Conservation (phyloP, 2,113 vertebrate species). For the Panthera leo region DNA sequence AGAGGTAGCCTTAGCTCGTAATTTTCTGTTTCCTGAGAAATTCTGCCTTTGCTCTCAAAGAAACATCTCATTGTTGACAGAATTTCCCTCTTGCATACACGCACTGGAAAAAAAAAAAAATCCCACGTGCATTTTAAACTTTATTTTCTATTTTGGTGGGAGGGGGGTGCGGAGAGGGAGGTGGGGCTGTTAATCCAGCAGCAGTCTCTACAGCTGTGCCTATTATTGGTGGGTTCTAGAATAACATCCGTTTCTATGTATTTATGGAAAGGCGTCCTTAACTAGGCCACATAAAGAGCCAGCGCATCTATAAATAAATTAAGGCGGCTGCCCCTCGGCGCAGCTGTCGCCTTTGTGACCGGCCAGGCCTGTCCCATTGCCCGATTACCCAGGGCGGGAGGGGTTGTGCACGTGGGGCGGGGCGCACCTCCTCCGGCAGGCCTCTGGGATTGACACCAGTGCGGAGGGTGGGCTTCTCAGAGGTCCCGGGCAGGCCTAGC, state of each 20-base stretch:
- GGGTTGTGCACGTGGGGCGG: background rate
- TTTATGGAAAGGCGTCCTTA: constrained; percentile 84
- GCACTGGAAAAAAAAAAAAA: constrained; percentile 59
- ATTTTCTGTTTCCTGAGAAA: constrained; percentile 22
- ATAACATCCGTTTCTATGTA: constrained; percentile 85
- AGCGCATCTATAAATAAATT: constrained; percentile 89
- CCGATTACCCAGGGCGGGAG: constrained; percentile 78
- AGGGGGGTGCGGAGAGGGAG: background rate
- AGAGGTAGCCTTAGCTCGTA: background rate
- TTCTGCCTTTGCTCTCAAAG: background rate
- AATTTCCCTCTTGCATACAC: background rate
- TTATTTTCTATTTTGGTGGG: constrained; percentile 41
- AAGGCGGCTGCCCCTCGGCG: constrained; percentile 77
- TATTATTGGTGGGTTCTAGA: constrained; percentile 79
- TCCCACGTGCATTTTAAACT: background rate
- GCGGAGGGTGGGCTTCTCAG: background rate
- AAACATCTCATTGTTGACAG: constrained; percentile 8
- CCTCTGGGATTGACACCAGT: constrained; percentile 75
- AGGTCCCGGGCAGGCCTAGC: fast-evolving
- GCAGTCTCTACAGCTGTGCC: constrained; percentile 80
- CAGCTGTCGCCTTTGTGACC: constrained; percentile 91
- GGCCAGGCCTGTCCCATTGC: constrained; percentile 83
- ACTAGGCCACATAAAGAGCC: constrained; percentile 81
- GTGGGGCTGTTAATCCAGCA: constrained; percentile 42
- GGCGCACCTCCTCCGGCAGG: background rate